Evolutionary conservation across 2,113 vertebrate species (phyloP).

Genomic region (Perca fluviatilis): DNA sequence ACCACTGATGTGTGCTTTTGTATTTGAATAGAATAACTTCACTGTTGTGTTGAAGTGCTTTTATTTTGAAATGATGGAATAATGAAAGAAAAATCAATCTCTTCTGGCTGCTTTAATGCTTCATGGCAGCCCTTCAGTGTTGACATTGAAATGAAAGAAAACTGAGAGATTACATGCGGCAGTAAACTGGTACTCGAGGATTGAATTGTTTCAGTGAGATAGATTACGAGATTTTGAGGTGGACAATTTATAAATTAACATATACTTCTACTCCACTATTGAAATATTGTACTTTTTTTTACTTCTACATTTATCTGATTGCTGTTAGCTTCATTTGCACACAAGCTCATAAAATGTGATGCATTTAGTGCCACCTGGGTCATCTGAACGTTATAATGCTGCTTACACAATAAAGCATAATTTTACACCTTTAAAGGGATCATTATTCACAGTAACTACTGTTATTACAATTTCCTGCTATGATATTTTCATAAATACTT

Average conservation of each 20-base stretch:
- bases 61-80: conserved; percentile 4
- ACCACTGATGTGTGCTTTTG: neutral
- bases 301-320: neutral
- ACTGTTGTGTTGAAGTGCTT: neutral
- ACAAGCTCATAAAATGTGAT: neutral
- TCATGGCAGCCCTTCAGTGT: neutral
- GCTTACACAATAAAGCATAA: neutral
- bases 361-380: neutral
- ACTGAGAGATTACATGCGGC: conserved; percentile 14
- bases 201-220: neutral
- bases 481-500: neutral
- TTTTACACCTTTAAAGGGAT: neutral
- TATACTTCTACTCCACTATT: neutral
- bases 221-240: neutral
- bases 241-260: neutral
- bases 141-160: conserved; percentile 31
- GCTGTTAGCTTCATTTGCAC: neutral
- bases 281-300: neutral
- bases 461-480: no score
- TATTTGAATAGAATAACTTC: neutral
- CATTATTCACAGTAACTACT: no score
- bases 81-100: neutral
- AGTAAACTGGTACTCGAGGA: neutral
- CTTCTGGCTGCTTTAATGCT: neutral
- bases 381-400: neutral